These are phyloP conservation scores for Musca vetustissima DNA, from an alignment of 1,140 invertebrate genomes.

Conservation along the genomic window DNA sequence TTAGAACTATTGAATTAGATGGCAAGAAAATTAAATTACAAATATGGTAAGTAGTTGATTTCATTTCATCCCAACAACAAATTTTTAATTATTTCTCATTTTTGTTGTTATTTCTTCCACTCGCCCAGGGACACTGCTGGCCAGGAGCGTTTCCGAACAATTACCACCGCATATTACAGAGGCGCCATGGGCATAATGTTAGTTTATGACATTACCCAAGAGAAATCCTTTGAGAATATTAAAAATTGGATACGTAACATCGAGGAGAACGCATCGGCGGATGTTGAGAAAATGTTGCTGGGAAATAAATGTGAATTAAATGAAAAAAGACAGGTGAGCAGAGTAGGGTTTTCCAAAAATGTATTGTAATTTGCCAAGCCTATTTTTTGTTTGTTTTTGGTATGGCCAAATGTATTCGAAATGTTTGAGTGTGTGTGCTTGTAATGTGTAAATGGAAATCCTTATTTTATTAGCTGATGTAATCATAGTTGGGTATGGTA, in stretches of 20 bases:
- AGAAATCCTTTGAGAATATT: slow-evolving; percentile 98
- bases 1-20: slow-evolving; percentile 96
- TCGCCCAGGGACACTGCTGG: slow-evolving; percentile 96
- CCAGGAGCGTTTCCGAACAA: slow-evolving; percentile 95
- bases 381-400: too few species aligned
- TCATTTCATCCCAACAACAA: background rate
- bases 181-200: slow-evolving; percentile 99
- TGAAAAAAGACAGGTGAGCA: slow-evolving; percentile 82
- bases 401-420: too few species aligned
- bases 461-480: too few species aligned
- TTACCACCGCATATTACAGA: slow-evolving; percentile 97
- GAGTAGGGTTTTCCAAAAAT: background rate
- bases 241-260: slow-evolving; percentile 99
- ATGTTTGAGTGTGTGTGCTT: too few species aligned
- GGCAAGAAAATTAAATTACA: slow-evolving; percentile 98
- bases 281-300: slow-evolving; percentile 94
- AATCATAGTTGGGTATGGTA: too few species aligned
- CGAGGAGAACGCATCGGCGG: slow-evolving; percentile 92
- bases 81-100: background rate
- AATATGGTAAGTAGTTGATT: slow-evolving; percentile 88
- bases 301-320: slow-evolving; percentile 94
- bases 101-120: slow-evolving; percentile 18
- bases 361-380: too few species aligned
- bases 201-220: slow-evolving; percentile 97
- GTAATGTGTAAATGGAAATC: too few species aligned